These are phyloP conservation scores for Phoxinus phoxinus DNA, from an alignment of 2,113 vertebrate genomes.

Conservation along the genomic window DNA sequence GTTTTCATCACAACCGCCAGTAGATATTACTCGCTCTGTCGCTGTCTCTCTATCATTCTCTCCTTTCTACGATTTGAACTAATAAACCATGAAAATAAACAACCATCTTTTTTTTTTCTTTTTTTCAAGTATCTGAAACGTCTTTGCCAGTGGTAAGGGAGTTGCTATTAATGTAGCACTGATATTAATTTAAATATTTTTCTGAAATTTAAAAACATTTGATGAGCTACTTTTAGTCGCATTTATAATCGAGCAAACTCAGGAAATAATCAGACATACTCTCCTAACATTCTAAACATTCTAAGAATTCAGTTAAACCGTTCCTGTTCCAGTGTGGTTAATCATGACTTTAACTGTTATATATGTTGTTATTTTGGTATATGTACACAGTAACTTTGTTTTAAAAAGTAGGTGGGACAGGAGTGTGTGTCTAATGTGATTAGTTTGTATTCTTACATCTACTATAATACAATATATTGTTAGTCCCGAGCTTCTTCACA, in stretches of 20 bases:
- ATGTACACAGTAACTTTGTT: no score
- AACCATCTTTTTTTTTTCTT: slow-evolving; percentile 53
- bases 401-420: no score
- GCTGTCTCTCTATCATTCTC: slow-evolving; percentile 4
- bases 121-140: slow-evolving; percentile 45
- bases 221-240: background rate
- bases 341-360: background rate
- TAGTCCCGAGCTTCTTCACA: no score
- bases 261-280: background rate
- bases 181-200: background rate
- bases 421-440: no score
- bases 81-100: slow-evolving; percentile 63
- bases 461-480: no score
- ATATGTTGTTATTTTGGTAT: no score
- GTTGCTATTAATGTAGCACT: background rate
- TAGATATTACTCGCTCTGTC: slow-evolving; percentile 27
- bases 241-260: background rate
- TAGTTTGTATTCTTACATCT: no score
- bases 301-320: no score
- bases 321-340: background rate
- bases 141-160: background rate
- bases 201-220: background rate
- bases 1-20: slow-evolving; percentile 55
- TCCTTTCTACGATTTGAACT: slow-evolving; percentile 43
- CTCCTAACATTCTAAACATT: background rate